Conservation (phyloP, 2,113 vertebrate species). For the Motacilla tschutschensis region DNA sequence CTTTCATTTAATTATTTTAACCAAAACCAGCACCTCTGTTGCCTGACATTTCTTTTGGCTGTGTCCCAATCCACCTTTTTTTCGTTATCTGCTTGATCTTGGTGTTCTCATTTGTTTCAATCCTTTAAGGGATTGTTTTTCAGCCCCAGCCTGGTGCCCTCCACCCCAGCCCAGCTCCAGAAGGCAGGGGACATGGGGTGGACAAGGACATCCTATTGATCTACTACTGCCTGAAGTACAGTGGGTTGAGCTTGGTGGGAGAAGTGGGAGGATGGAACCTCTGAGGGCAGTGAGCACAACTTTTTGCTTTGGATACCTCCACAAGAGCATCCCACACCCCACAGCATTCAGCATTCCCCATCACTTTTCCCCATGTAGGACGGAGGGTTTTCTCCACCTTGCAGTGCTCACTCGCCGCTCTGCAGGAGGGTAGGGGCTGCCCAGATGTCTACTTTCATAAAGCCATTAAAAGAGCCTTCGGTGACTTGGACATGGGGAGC, state of each 20-base stretch:
- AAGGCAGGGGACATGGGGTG: not conserved
- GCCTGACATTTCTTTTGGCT: not conserved
- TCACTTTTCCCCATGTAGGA: not conserved
- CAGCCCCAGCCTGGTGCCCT: not conserved
- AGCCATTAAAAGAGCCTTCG: not conserved
- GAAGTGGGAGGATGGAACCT: not conserved
- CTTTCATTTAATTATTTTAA: not conserved
- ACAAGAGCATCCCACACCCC: accelerated
- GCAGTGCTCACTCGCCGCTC: accelerated
- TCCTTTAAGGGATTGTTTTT: not conserved
- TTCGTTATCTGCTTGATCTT: not conserved
- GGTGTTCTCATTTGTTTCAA: not conserved
- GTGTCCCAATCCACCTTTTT: not conserved
- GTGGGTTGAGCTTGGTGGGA: not conserved
- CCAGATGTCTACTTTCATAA: not conserved
- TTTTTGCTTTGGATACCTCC: not conserved
- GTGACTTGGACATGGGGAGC: not conserved
- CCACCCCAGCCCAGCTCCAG: not conserved
- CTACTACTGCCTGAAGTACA: not conserved
- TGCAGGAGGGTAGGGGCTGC: not conserved
- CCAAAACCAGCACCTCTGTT: not conserved
- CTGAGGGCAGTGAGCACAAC: not conserved
- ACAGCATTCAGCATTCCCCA: not conserved
- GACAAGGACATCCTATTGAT: not conserved
- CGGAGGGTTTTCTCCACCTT: accelerated